Evolutionary conservation across 2,888 invertebrate genomes (phyloP), one percentile per base, ranked within the genome.

Genomic region (Pharmacophagus antenor): DNA sequence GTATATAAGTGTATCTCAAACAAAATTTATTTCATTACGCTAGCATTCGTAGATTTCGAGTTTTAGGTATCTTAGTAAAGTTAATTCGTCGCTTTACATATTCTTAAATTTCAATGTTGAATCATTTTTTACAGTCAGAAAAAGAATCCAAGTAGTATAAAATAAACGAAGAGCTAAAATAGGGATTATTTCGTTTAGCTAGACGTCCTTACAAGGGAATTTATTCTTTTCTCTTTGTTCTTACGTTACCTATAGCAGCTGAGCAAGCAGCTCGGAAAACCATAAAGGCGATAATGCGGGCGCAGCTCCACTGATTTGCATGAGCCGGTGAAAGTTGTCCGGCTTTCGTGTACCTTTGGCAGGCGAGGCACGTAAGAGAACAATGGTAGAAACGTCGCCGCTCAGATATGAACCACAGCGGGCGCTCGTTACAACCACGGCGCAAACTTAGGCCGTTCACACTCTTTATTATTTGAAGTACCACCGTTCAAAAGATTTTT

Each of bases 281-380:
- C 65, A 66, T 70, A 69, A 68, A 67, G 64, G 59, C 68, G 66
- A 66, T 70, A 70, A 71, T 64, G 62, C 66, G 62, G 69, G 67
- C 70, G 55, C 48, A 56, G 37, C 46, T 37, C 73, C 70, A 71
- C 64, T 70, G 68, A 77, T 80, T 77, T 77, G 77, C 76, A 74
- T 74, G 70, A 75, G 70, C 68, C 67, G 72, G 79, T 70, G 82
- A 83, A 82, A 83, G 83, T 80, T 73, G 74, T 68, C 70, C 69
- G 67, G 65, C 70, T 76, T 75, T 76, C 77, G 74, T 67, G 71
- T 72, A 62, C 68, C 58, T 63, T 72, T 72, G 70, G 71, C 74
- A 73, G 76, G 64, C 70, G 63, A 66, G 65, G 66, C 67, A 69
- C 66, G 66, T 60, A 57, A 51, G 63, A 65, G 73, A 79, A 81